Base-by-base conservation (phyloP, 2,797 vertebrate species). In the Diceros bicornis region DNA sequence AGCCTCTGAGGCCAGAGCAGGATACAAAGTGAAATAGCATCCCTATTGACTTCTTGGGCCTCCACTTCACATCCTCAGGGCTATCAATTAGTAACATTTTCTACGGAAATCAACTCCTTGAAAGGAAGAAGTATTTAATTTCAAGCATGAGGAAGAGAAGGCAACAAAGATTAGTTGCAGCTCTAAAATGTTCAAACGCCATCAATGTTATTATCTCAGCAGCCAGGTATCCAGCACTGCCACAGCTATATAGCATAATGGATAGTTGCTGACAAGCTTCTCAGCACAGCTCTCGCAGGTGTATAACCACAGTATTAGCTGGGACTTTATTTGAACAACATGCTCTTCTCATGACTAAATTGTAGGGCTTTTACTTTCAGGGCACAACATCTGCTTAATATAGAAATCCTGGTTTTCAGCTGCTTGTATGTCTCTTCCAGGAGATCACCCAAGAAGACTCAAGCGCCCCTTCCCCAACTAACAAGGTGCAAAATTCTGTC, bases 131-230 rank as follows among this genome's bases (percentile, higher is more conserved):
- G 41, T 57, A 68, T 96, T 97, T 86, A 27, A 44, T 97, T 96
- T 93, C 50, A 93, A 92, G 81, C 14, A 16, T 91, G 86, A 94
- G 71, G 71, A 98, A 98, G 97, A 97, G 92, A 97, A 96, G 86
- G 98, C 92, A 97, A 88, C 95, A 94, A 97, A 64, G 96, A 97
- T 98, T 98, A 98, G 97, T 98, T 98, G 98, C 97, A 97, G 92
- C 93, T 97, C 97, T 97, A 92, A 98, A 98, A 98, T 98, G 97
- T 96, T 98, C 97, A 71, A 96, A 97, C 89, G 96, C 97, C 95
- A 92, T 98, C 82, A 85, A 94, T 97, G 97, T 97, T 98, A 98
- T 98, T 98, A 97, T 98, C 98, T 98, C 98, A 98, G 98, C 97
- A 97, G 89, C 97, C 98, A 98, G 98, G 97, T 98, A 98, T 97